A percentile compares a stretch with the other conserved stretches of the same genome.
phyloP scores from a whole-genome alignment of 2,888 invertebrate species.

The Disparrhopalites patrizii region DNA sequence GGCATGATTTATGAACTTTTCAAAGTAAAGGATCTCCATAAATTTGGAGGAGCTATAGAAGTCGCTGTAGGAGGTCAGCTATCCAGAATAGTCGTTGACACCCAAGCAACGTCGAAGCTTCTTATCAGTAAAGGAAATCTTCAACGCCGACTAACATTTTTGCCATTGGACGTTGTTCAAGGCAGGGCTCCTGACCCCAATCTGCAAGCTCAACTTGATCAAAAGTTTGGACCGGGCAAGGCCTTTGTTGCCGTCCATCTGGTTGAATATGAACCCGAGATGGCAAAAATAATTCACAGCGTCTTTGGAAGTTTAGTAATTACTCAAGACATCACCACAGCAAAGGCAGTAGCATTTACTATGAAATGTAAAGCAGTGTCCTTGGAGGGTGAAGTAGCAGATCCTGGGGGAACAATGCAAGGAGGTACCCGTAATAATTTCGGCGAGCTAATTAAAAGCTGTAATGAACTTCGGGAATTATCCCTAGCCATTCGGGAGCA shows the following conservation, averaged over 20 bases:
- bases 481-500: neutral
- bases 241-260: conserved; percentile 76
- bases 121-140: conserved; percentile 29
- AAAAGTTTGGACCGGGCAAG: conserved; percentile 72
- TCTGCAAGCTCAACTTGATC: conserved; percentile 33
- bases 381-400: conserved; percentile 84
- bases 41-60: conserved; percentile 27
- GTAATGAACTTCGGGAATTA: conserved; percentile 22
- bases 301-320: conserved; percentile 83
- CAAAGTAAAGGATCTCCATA: conserved; percentile 17
- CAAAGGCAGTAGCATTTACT: conserved; percentile 60
- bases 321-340: conserved; percentile 73
- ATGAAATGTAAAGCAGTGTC: conserved; percentile 61
- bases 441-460: conserved; percentile 28
- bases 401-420: conserved; percentile 82
- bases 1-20: conserved; percentile 28
- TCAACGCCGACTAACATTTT: conserved; percentile 29
- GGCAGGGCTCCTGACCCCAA: conserved; percentile 12
- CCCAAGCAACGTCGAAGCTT: conserved; percentile 18
- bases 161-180: conserved; percentile 30
- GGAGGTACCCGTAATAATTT: conserved; percentile 63
- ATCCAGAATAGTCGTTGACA: conserved; percentile 24
- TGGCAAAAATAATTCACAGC: conserved; percentile 76
- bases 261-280: conserved; percentile 63
- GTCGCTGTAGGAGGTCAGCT: conserved; percentile 20